Base-by-base conservation (phyloP, 1,140 invertebrate species). In the Schlechtendalia chinensis region DNA sequence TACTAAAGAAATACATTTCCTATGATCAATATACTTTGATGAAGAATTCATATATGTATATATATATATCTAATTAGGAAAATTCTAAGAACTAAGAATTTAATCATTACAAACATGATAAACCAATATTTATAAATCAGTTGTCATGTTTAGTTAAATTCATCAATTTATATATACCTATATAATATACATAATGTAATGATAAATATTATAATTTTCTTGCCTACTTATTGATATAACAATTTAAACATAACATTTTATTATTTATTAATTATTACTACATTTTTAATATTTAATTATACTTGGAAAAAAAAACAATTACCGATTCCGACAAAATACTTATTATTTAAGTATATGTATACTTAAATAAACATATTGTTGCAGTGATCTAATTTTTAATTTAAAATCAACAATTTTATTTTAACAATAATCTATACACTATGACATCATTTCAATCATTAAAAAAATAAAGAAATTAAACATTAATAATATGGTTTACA, bases 361-460 rank as follows among this genome's bases (percentile, higher is more conserved):
- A 50, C 47, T 50, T 50, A 50, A 50, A 50, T 50, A 50, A 50
- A 50, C 47, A 50, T 14, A 12, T 58, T 1, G 8, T 58, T 11
- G 24, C 1, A 53, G 22, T 72, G 69, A 72, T 29, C 69, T 53
- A 39, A 72, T 72, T 72, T 72, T 29, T 72, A 29, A n/a, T 72
- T 72, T 29, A 72, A 53, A 72, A 72, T 54, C 24, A 54, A 72
- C 47, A 53, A n/a, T 29, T 71, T 27, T 29, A 63, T 32, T 53
- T 71, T 19, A 27, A 54, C 0, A 72, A 72, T 54, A 12, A 72
- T 63, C 59, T 29, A 63, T 50, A 50, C 17, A 63, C 17, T 54
- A 54, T 72, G 47, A 72, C 24, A 22, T 72, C 69, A 72, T 54
- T 29, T 54, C 10, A 54, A 54, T 54, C 0, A 50, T 24, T 14